Conservation (phyloP, 2,113 vertebrate species). For the Amphiprion ocellaris region DNA sequence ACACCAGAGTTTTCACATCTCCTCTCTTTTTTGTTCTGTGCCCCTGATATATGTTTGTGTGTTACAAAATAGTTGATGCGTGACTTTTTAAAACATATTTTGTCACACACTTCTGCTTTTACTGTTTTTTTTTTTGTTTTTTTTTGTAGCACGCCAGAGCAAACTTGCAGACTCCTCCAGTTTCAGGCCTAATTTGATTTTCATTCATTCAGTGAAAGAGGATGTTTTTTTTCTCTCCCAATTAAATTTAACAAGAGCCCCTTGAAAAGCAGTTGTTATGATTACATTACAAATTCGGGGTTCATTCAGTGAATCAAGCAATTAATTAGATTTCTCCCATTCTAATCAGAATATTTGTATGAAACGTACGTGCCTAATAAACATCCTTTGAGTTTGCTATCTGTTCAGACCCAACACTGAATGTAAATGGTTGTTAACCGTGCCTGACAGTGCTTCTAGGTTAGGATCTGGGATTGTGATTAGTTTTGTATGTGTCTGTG, state of each 20-base stretch:
- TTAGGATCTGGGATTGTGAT: conserved; percentile 44
- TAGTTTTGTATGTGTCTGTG: conserved; percentile 56
- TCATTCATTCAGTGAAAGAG: conserved; percentile 79
- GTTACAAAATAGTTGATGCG: conserved; percentile 40
- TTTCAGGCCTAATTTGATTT: conserved; percentile 84
- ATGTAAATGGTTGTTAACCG: conserved; percentile 76
- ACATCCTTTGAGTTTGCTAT: conserved; percentile 74
- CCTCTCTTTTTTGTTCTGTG: neutral
- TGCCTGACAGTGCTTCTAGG: conserved; percentile 55
- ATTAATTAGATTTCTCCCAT: conserved; percentile 83
- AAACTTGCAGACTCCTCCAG: conserved; percentile 74
- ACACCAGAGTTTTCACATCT: neutral
- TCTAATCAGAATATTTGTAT: conserved; percentile 82
- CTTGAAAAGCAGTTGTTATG: conserved; percentile 86
- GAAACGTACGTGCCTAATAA: conserved; percentile 73
- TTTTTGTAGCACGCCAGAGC: conserved; percentile 46
- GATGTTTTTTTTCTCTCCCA: conserved; percentile 74
- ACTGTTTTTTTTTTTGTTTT: neutral
- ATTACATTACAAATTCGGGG: conserved; percentile 85
- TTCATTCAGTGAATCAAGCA: conserved; percentile 84
- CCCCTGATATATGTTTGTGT: conserved; percentile 17
- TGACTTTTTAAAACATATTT: conserved; percentile 56
- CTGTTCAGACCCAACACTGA: conserved; percentile 52
- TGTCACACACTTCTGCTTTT: conserved; percentile 67
- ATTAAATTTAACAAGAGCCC: conserved; percentile 85